These are phyloP conservation scores for Acronicta leporina DNA, from an alignment of 2,888 invertebrate species.

Conservation along the genomic window DNA sequence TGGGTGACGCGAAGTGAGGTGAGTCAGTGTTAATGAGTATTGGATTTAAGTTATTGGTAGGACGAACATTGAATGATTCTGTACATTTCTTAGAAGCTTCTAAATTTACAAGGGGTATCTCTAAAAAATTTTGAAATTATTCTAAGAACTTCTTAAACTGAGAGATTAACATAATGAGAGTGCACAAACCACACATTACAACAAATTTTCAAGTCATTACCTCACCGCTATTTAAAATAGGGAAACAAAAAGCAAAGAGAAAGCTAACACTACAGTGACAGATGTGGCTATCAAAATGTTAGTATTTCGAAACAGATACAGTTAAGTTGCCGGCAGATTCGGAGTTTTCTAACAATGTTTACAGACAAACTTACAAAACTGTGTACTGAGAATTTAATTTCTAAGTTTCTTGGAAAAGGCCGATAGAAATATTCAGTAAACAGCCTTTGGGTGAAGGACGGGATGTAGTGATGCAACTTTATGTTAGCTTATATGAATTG, in stretches of 20 bases:
- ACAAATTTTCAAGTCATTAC: slow-evolving; percentile 47
- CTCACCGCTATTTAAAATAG: slow-evolving; percentile 47
- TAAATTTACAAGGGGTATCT: not conserved
- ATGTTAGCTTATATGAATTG: too few relatives aligned
- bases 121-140: not conserved
- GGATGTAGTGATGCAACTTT: too few relatives aligned
- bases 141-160: not conserved
- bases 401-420: slow-evolving; percentile 42
- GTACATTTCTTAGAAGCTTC: too few relatives aligned
- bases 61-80: too few relatives aligned
- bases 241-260: slow-evolving; percentile 44
- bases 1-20: slow-evolving; percentile 3
- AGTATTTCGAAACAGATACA: slow-evolving; percentile 49
- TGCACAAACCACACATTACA: slow-evolving; percentile 20
- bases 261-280: slow-evolving; percentile 43
- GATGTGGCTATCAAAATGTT: slow-evolving; percentile 41
- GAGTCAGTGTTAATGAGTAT: slow-evolving; percentile 18
- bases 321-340: slow-evolving; percentile 49
- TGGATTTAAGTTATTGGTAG: not conserved
- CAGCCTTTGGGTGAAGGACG: slow-evolving; percentile 14
- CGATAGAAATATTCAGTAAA: slow-evolving; percentile 7
- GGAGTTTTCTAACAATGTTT: slow-evolving; percentile 50
- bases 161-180: not conserved
- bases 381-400: slow-evolving; percentile 52
- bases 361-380: slow-evolving; percentile 48